A percentile compares a stretch with the other conserved stretches of the same genome.
phyloP scores from a whole-genome alignment of 2,113 vertebrate species.

The Dryoscopus gambensis region DNA sequence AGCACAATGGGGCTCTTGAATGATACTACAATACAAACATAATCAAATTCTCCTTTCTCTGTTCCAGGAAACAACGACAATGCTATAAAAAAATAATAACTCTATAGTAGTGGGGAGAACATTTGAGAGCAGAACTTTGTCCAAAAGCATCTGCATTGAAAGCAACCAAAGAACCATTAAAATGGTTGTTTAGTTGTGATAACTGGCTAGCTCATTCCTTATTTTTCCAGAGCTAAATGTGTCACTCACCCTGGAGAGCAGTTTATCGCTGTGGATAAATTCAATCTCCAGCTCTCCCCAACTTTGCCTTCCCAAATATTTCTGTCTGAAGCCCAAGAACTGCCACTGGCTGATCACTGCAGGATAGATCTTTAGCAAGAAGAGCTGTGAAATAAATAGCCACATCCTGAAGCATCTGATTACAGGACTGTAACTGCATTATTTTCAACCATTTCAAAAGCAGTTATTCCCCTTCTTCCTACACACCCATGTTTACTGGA shows the following conservation, averaged over 20 bases:
- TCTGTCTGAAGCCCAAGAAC: not conserved
- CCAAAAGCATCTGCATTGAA: not conserved
- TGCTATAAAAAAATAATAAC: not conserved
- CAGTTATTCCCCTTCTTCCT: not conserved
- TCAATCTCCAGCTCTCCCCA: not conserved
- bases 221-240: not conserved
- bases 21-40: not conserved
- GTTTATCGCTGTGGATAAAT: not conserved
- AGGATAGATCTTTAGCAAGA: not conserved
- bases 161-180: not conserved
- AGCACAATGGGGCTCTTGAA: not conserved
- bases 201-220: not conserved
- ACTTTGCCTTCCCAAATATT: not conserved
- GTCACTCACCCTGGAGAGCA: not conserved
- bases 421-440: not conserved
- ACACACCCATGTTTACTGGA: not conserved
- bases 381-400: not conserved
- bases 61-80: not conserved
- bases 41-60: slow-evolving; percentile 25
- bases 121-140: not conserved
- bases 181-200: not conserved
- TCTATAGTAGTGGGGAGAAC: no score
- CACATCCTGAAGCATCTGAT: not conserved
- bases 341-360: not conserved
- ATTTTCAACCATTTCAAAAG: not conserved